Evolutionary conservation across 2,888 invertebrate genomes (phyloP).

Genomic region (Drosophila fungiperda): DNA sequence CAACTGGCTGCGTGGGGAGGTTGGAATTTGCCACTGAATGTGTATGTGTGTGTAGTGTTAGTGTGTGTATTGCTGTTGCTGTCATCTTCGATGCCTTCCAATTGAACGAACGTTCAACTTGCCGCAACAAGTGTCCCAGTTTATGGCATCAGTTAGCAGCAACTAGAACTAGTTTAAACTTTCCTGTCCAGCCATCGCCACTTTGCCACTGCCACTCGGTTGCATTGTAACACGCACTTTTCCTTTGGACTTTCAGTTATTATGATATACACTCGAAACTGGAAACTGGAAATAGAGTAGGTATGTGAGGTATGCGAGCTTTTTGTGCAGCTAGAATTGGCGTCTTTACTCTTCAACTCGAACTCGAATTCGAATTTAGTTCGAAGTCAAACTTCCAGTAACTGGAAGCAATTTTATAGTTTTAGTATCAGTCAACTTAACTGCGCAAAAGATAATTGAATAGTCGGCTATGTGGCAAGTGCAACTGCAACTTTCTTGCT

Average conservation of each 20-base stretch:
- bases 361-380: background rate
- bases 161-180: constrained; percentile 80
- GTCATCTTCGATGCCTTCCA: constrained; percentile 66
- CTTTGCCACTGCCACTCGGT: constrained; percentile 24
- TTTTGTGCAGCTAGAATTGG: background rate
- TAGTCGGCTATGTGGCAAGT: background rate
- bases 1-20: constrained; percentile 72
- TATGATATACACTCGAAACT: constrained; percentile 24
- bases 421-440: background rate
- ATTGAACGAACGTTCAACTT: constrained; percentile 64
- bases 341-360: background rate
- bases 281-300: background rate
- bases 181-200: constrained; percentile 64
- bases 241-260: constrained; percentile 63
- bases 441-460: constrained; percentile 4
- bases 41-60: constrained; percentile 17
- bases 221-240: constrained; percentile 49
- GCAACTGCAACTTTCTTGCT: constrained; percentile 4
- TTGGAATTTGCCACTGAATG: constrained; percentile 37
- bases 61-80: constrained; percentile 45
- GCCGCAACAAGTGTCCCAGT: constrained; percentile 79
- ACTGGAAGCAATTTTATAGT: background rate
- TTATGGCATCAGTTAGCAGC: constrained; percentile 54
- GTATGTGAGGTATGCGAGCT: constrained; percentile 1
- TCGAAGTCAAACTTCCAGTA: background rate